Evolutionary conservation across 2,113 vertebrate species (phyloP).

Genomic region (Ptyas mucosa): DNA sequence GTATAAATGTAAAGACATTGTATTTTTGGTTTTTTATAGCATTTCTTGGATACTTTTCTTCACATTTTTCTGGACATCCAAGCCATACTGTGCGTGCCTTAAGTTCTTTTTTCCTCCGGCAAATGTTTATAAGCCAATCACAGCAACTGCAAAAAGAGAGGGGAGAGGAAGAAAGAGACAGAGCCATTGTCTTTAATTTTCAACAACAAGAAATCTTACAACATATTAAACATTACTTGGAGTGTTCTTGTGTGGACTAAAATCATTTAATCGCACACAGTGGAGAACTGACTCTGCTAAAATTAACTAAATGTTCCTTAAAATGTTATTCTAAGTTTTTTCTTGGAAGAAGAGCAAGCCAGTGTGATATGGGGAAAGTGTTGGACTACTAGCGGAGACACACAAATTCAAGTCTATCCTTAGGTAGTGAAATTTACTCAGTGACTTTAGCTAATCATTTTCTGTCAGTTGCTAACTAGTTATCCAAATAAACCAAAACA

Average conservation of each 20-base stretch:
- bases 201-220: neutral
- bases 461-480: neutral
- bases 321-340: neutral
- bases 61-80: constrained; percentile 93
- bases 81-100: constrained; percentile 95
- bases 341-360: neutral
- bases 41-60: constrained; percentile 94
- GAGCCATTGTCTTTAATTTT: neutral
- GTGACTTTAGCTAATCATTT: neutral
- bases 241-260: neutral
- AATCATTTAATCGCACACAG: neutral
- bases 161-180: constrained; percentile 40
- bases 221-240: neutral
- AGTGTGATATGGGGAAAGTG: neutral
- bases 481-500: neutral
- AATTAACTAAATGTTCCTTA: neutral
- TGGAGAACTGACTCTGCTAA: neutral
- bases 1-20: constrained; percentile 95
- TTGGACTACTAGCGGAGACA: neutral
- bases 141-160: constrained; percentile 80
- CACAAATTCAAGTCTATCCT: neutral
- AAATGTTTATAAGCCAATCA: constrained; percentile 82
- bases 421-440: neutral
- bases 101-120: constrained; percentile 86
- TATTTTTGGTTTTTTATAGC: constrained; percentile 98